Percentiles rank a stretch among this genome's conserved stretches.
These are phyloP conservation scores for Galendromus occidentalis DNA, from an alignment of 1,140 invertebrate species.

Conservation along the genomic window DNA sequence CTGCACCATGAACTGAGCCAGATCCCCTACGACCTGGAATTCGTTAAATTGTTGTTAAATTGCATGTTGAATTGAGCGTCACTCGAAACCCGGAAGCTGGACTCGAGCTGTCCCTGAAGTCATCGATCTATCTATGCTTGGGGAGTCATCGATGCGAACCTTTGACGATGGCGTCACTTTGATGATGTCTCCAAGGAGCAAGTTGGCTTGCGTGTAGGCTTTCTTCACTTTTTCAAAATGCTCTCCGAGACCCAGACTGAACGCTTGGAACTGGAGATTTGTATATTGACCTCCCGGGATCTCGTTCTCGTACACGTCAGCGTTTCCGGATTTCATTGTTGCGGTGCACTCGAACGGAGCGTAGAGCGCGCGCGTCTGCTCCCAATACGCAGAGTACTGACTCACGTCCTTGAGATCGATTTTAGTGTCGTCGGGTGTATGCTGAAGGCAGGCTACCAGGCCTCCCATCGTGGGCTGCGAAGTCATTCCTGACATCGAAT, in stretches of 20 bases:
- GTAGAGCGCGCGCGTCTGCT: conserved; percentile 34
- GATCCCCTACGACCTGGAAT: conserved; percentile 70
- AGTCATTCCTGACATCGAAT: conserved; percentile 12
- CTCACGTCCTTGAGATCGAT: conserved; percentile 29
- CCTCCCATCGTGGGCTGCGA: conserved; percentile 9
- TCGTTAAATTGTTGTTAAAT: neutral
- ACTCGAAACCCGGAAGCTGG: too few species aligned
- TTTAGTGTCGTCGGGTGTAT: conserved; percentile 31
- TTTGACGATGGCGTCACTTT: conserved; percentile 34
- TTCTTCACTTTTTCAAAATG: conserved; percentile 57
- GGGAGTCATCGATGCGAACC: neutral
- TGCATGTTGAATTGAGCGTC: neutral
- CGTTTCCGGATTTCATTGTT: conserved; percentile 66
- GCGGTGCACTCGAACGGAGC: conserved; percentile 52
- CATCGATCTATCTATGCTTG: too few species aligned
- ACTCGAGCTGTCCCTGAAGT: too few species aligned
- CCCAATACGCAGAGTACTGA: conserved; percentile 36
- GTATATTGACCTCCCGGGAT: conserved; percentile 39
- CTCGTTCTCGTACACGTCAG: conserved; percentile 35
- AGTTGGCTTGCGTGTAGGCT: conserved; percentile 85
- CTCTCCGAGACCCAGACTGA: conserved; percentile 10
- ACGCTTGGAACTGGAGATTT: conserved; percentile 35
- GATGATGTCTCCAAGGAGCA: conserved; percentile 85
- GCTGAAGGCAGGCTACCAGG: conserved; percentile 29
- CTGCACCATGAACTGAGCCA: conserved; percentile 99